phyloP scores from a whole-genome alignment of 2,113 vertebrate species.

The Carassius gibelio region DNA sequence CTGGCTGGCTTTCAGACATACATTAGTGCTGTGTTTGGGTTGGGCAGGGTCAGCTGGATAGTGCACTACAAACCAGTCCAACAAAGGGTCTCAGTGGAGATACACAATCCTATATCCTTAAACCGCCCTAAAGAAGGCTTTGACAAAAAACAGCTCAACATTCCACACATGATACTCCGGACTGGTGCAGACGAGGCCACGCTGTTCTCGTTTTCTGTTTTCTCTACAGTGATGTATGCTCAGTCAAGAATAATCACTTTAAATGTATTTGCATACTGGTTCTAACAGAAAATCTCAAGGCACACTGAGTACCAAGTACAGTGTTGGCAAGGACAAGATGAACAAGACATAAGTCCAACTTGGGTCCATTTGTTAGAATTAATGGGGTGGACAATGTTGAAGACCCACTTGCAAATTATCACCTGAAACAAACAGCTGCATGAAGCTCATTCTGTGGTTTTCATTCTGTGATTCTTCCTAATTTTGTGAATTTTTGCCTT shows the following conservation, averaged over 20 bases:
- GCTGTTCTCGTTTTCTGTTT: slow-evolving; percentile 10
- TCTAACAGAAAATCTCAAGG: not conserved
- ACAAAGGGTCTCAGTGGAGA: slow-evolving; percentile 19
- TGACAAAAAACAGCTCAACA: slow-evolving; percentile 48
- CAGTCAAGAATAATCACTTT: not conserved
- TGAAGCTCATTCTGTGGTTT: not conserved
- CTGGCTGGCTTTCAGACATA: slow-evolving; percentile 26
- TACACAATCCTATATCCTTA: slow-evolving; percentile 25
- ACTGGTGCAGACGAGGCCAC: slow-evolving; percentile 33
- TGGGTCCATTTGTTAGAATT: not conserved
- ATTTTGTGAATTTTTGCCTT: not conserved
- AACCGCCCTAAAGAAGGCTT: slow-evolving; percentile 10
- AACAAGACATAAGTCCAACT: not conserved
- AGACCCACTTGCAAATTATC: not conserved
- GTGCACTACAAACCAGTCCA: slow-evolving; percentile 14
- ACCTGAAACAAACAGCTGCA: not conserved
- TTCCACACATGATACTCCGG: slow-evolving; percentile 7
- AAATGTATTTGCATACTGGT: not conserved
- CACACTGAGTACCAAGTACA: not conserved
- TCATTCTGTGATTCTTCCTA: not conserved
- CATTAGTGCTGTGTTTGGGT: slow-evolving; percentile 29
- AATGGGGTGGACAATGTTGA: not conserved
- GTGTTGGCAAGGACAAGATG: slow-evolving; percentile 3
- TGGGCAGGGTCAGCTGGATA: slow-evolving; percentile 21
- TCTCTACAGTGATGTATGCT: slow-evolving; percentile 12